Conservation (phyloP, 2,888 invertebrate species). For the Scaptomyza tumidula region DNA sequence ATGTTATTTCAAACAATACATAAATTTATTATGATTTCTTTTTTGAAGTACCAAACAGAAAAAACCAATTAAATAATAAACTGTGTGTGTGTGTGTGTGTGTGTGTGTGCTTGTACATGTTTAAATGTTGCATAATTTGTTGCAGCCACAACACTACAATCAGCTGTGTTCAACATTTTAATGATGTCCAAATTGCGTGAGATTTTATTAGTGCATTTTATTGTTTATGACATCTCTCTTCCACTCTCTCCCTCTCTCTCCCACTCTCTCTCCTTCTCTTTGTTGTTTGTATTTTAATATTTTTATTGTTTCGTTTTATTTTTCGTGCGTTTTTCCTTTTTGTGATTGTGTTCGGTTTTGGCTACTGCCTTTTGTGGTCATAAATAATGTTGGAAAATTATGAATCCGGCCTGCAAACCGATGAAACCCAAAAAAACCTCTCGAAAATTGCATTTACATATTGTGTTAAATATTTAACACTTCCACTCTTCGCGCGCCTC, state of each 20-base stretch:
- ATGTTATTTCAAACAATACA: background rate
- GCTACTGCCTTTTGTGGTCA: slow-evolving; percentile 45
- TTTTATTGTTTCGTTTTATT: slow-evolving; percentile 16
- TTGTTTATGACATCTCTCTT: slow-evolving; percentile 34
- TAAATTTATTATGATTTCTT: background rate
- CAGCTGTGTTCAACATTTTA: slow-evolving; percentile 54
- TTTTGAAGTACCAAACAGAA: background rate
- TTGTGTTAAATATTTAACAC: slow-evolving; percentile 70
- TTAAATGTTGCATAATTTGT: slow-evolving; percentile 38
- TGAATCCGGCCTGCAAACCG: slow-evolving; percentile 21
- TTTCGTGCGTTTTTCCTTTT: slow-evolving; percentile 6
- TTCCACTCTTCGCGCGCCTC: slow-evolving; percentile 14
- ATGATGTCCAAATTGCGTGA: slow-evolving; percentile 67
- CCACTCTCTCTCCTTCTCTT: background rate
- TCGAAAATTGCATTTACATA: slow-evolving; percentile 65
- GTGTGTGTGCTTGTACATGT: slow-evolving; percentile 2
- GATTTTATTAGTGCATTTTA: slow-evolving; percentile 74
- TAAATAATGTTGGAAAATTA: slow-evolving; percentile 65
- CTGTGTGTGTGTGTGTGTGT: background rate
- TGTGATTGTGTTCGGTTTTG: slow-evolving; percentile 3
- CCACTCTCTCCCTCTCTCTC: too few relatives aligned
- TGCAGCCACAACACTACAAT: slow-evolving; percentile 36
- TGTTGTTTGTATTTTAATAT: slow-evolving; percentile 22
- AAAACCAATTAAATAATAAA: background rate
- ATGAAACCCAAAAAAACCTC: slow-evolving; percentile 1